Evolutionary conservation across 1,140 invertebrate genomes (phyloP).

Genomic region (Calycopis cecrops): DNA sequence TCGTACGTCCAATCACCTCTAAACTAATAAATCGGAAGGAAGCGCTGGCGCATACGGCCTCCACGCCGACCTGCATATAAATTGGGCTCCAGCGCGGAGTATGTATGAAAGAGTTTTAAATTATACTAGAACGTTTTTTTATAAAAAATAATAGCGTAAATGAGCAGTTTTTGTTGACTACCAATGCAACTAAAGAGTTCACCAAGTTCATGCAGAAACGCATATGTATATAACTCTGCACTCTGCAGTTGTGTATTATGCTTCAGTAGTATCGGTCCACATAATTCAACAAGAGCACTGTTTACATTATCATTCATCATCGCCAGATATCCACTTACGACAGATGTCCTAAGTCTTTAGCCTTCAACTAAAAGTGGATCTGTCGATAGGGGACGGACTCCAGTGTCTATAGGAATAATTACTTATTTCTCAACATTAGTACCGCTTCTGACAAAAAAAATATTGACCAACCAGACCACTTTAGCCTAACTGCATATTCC

Average conservation of each 20-base stretch:
- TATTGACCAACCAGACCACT: not conserved
- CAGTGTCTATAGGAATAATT: too few relatives aligned
- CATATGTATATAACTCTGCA: not conserved
- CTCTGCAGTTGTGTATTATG: not conserved
- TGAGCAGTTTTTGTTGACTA: not conserved
- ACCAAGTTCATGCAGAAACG: not conserved
- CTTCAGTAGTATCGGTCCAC: too few relatives aligned
- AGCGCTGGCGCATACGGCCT: conserved; percentile 54
- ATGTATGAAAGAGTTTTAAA: conserved; percentile 8
- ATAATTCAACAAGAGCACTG: too few relatives aligned
- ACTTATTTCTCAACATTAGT: too few relatives aligned
- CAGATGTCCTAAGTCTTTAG: too few relatives aligned
- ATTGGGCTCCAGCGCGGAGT: conserved; percentile 22
- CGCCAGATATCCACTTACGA: too few relatives aligned
- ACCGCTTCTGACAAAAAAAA: too few relatives aligned
- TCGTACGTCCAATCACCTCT: conserved; percentile 59
- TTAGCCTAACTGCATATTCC: not conserved
- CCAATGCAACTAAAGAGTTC: not conserved
- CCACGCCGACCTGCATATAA: conserved; percentile 39
- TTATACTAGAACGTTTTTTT: conserved; percentile 12
- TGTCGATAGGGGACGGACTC: too few relatives aligned
- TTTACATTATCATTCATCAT: too few relatives aligned
- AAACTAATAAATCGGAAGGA: conserved; percentile 65
- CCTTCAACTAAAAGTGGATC: too few relatives aligned
- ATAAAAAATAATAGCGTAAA: not conserved